Evolutionary conservation across 2,797 vertebrate species (phyloP).

Genomic region (Phalanger gymnotis): DNA sequence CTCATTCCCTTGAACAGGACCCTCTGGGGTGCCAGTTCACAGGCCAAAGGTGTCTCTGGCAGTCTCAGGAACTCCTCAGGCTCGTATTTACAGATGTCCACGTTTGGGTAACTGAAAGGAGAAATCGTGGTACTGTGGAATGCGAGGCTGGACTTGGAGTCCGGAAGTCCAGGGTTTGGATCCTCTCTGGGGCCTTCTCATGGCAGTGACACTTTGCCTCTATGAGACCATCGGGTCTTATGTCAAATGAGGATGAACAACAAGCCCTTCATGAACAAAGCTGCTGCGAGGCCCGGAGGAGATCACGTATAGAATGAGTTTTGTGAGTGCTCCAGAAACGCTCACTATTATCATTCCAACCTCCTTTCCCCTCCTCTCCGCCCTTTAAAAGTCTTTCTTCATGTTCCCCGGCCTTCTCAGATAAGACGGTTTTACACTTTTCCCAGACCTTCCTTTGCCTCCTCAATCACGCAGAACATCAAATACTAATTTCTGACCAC

Average conservation of each 20-base stretch:
- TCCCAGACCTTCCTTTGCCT: not conserved
- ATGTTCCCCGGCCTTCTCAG: not conserved
- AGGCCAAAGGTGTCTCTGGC: not conserved
- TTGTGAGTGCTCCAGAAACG: too few relatives aligned
- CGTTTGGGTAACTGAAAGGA: not conserved
- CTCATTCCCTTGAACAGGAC: not conserved
- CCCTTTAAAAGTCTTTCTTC: not conserved
- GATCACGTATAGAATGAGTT: not conserved
- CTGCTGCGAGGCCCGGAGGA: not conserved
- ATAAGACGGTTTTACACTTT: not conserved
- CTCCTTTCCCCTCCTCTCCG: not conserved
- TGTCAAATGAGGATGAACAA: not conserved
- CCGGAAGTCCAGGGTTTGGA: not conserved
- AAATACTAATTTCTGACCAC: not conserved
- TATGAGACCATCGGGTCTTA: not conserved
- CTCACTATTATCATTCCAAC: not conserved
- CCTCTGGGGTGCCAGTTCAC: not conserved
- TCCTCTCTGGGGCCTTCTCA: not conserved
- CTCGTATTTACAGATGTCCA: not conserved
- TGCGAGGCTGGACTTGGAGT: not conserved
- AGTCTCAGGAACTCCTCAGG: not conserved
- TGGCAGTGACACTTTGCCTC: too few relatives aligned
- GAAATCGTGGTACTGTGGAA: not conserved
- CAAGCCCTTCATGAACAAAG: too few relatives aligned
- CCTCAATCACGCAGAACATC: not conserved